Evolutionary conservation across 2,888 invertebrate genomes (phyloP).

Genomic region (Lypha dubia): DNA sequence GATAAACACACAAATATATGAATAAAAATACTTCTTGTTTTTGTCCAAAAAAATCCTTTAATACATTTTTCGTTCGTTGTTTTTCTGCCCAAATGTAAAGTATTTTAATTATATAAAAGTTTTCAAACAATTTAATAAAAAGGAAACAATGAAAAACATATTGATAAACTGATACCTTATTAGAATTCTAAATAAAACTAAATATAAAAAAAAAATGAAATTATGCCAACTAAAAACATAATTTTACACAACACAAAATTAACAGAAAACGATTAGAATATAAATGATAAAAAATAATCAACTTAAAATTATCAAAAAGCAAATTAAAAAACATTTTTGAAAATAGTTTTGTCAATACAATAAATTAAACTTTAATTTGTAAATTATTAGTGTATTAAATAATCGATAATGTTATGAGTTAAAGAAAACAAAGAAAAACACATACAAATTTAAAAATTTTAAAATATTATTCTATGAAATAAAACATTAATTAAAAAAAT

Average conservation of each 20-base stretch:
- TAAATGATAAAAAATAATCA: conserved; percentile 39
- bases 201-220: conserved; percentile 7
- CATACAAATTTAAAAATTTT: conserved; percentile 55
- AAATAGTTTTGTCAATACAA: conserved; percentile 46
- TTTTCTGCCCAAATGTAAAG: conserved; percentile 17
- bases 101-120: not conserved
- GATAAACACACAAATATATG: conserved; percentile 61
- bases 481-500: conserved; percentile 40
- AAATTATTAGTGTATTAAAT: conserved; percentile 59
- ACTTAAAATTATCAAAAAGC: conserved; percentile 31
- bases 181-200: conserved; percentile 64
- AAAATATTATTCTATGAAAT: conserved; percentile 1
- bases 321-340: conserved; percentile 25
- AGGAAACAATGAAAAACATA: conserved; percentile 57
- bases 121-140: conserved; percentile 9
- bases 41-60: not conserved
- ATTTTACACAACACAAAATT: conserved; percentile 64
- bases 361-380: conserved; percentile 52
- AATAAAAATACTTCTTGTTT: conserved; percentile 7
- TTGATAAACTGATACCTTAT: conserved; percentile 71
- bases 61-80: not conserved
- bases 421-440: conserved; percentile 33
- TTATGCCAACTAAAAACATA: conserved; percentile 61
- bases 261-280: conserved; percentile 58
- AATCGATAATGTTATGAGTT: conserved; percentile 29